phyloP scores from a whole-genome alignment of 2,888 invertebrate species.

The Phytoseiulus persimilis region DNA sequence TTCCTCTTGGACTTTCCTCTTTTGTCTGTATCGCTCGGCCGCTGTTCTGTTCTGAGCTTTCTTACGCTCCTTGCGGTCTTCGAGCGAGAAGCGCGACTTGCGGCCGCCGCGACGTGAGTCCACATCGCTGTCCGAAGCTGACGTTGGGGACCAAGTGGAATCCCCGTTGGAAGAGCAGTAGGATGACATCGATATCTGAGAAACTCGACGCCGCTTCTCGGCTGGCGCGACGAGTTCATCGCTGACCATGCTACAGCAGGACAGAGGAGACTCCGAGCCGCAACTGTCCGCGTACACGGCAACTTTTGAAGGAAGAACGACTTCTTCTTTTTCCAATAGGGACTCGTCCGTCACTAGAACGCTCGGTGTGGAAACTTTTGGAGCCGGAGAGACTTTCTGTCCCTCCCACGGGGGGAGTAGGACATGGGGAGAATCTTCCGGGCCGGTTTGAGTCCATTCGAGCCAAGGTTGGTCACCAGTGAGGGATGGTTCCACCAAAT shows the following conservation, averaged over 20 bases:
- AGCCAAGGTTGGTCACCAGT: not conserved
- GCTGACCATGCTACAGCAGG: not conserved
- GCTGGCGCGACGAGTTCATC: conserved; percentile 6
- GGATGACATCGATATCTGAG: conserved; percentile 19
- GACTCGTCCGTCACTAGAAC: not conserved
- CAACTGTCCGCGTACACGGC: not conserved
- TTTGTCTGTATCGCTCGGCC: conserved; percentile 16
- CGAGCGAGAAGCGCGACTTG: conserved; percentile 13
- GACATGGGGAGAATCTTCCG: not conserved
- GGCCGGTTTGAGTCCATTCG: not conserved
- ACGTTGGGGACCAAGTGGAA: conserved; percentile 25
- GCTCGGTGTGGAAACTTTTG: not conserved
- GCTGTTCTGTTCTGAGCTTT: conserved; percentile 34
- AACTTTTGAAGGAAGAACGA: not conserved
- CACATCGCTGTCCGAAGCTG: conserved; percentile 26
- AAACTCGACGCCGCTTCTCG: conserved; percentile 18
- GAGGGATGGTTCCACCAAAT: not conserved
- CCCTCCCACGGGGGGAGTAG: not conserved
- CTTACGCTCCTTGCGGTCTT: conserved; percentile 34
- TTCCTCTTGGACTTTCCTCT: conserved; percentile 10
- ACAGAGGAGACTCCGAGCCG: conserved; percentile 13
- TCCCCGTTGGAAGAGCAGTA: conserved; percentile 33
- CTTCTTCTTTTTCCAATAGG: not conserved
- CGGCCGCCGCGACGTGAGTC: conserved; percentile 9
- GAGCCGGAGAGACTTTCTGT: not conserved